phyloP scores from a whole-genome alignment of 2,113 vertebrate genomes.

The Paedocypris sp. region DNA sequence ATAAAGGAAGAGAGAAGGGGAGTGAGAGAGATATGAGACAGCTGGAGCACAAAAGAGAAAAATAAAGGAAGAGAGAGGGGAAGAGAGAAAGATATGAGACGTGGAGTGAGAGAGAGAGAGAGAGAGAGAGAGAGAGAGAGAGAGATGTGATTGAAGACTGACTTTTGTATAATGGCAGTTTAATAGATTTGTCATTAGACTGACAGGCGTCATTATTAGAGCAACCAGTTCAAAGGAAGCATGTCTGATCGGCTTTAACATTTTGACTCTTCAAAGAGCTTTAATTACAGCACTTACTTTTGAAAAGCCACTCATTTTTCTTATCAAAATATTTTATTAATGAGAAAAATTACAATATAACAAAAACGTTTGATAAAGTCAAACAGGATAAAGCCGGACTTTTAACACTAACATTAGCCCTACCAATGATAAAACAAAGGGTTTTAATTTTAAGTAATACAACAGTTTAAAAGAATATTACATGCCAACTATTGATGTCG shows the following conservation, averaged over 20 bases:
- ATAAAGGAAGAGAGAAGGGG: no score
- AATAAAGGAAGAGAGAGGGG: neutral
- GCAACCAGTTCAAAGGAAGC: neutral
- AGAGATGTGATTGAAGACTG: neutral
- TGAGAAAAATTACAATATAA: neutral
- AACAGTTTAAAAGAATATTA: no score
- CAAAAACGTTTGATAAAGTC: neutral
- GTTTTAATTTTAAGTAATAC: no score
- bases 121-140: neutral
- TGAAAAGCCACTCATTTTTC: neutral
- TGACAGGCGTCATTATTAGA: neutral
- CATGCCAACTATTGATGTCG: no score
- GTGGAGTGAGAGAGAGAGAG: neutral
- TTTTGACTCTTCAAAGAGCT: neutral
- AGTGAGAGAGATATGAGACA: no score
- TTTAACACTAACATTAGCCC: no score
- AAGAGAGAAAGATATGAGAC: neutral
- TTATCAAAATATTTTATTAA: neutral
- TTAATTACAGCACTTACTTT: neutral
- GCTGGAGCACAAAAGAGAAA: no score
- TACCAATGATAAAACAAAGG: no score
- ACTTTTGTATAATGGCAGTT: neutral
- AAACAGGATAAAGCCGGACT: no score
- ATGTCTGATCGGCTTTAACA: neutral
- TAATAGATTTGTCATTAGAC: slow-evolving; percentile 2